Evolutionary conservation across 2,888 invertebrate species (phyloP).

Genomic region (Rhingia campestris): DNA sequence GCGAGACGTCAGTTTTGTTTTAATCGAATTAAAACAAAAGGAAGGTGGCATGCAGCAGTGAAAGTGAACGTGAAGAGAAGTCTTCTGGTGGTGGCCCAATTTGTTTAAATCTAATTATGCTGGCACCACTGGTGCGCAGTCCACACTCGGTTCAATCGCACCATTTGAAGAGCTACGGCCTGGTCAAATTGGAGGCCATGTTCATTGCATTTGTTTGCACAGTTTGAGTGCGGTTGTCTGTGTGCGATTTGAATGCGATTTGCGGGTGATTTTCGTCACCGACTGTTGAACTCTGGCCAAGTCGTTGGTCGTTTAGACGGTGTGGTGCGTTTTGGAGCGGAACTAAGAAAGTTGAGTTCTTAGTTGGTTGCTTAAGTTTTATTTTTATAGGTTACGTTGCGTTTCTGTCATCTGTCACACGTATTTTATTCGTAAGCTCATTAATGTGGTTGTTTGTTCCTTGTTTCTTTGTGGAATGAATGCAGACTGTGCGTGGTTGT

Average conservation of each 20-base stretch:
- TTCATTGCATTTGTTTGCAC: constrained; percentile 70
- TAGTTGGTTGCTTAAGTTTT: neutral
- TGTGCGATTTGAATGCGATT: constrained; percentile 27
- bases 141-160: constrained; percentile 49
- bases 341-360: constrained; percentile 48
- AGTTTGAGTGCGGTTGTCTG: constrained; percentile 18
- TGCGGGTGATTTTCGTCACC: constrained; percentile 5
- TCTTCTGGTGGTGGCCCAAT: constrained; percentile 60
- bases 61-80: constrained; percentile 42
- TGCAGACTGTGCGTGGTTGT: neutral
- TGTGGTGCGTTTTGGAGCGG: constrained; percentile 54
- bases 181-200: constrained; percentile 69
- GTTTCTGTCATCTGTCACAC: neutral
- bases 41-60: constrained; percentile 10
- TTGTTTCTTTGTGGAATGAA: neutral
- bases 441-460: neutral
- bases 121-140: constrained; percentile 47
- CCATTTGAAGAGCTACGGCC: constrained; percentile 40
- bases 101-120: constrained; percentile 68
- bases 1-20: constrained; percentile 2
- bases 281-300: constrained; percentile 59
- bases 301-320: constrained; percentile 27
- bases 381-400: constrained; percentile 46
- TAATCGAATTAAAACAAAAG: constrained; percentile 55
- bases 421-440: neutral